Conservation (phyloP, 2,113 vertebrate genomes). For the Circaetus cinerascens region DNA sequence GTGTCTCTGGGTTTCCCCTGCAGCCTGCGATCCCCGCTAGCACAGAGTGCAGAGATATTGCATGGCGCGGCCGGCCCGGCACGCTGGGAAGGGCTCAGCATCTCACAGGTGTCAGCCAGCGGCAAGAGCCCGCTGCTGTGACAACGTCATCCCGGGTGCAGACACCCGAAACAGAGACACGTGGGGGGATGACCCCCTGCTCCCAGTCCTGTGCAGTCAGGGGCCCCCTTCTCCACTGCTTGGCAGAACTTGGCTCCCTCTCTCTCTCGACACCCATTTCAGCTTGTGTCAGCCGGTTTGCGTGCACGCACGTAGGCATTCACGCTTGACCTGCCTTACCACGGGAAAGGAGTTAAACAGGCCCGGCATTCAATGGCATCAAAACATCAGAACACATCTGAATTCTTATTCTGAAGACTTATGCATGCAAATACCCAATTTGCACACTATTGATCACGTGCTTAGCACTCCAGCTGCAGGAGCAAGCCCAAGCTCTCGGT, state of each 20-base stretch:
- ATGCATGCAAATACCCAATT: neutral
- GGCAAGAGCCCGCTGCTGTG: neutral
- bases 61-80: accelerated
- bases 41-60: accelerated
- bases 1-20: neutral
- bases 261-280: accelerated
- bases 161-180: accelerated
- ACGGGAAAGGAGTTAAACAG: neutral
- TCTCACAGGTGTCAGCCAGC: neutral
- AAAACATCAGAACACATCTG: neutral
- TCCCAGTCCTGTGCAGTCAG: neutral
- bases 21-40: neutral
- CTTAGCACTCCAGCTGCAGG: neutral
- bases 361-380: accelerated
- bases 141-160: neutral
- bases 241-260: neutral
- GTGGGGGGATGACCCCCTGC: accelerated
- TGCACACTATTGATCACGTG: neutral
- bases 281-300: neutral
- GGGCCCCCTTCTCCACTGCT: neutral
- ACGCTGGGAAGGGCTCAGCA: accelerated
- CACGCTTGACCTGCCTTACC: accelerated
- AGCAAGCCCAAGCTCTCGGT: neutral
- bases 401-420: neutral
- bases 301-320: accelerated